Evolutionary conservation across 2,113 vertebrate genomes (phyloP).

Genomic region (Pimephales promelas): DNA sequence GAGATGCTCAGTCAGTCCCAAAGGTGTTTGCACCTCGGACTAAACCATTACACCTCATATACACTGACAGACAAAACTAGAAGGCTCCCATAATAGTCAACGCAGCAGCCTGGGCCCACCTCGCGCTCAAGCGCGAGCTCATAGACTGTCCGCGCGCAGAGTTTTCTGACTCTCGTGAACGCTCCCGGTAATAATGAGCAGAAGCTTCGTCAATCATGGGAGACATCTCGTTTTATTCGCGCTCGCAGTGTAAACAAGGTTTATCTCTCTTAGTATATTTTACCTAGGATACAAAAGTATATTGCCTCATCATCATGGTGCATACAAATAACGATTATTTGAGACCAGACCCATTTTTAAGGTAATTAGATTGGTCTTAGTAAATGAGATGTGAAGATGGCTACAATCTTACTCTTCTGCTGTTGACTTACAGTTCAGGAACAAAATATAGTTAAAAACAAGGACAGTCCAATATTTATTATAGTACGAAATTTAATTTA

Average conservation of each 20-base stretch:
- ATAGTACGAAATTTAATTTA: too few species aligned
- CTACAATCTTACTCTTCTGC: too few species aligned
- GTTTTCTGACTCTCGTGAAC: neutral
- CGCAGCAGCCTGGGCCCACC: neutral
- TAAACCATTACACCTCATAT: conserved; percentile 23
- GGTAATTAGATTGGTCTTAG: too few species aligned
- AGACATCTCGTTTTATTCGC: neutral
- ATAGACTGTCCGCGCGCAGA: neutral
- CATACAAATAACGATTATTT: neutral
- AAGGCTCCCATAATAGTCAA: neutral
- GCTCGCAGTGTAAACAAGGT: neutral
- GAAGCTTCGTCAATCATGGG: neutral
- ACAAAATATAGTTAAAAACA: neutral
- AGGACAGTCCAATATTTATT: neutral
- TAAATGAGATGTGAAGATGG: too few species aligned
- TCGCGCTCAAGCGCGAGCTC: neutral
- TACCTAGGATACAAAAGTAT: neutral
- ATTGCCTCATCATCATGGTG: neutral
- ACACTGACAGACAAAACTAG: neutral
- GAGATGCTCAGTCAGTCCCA: conserved; percentile 55
- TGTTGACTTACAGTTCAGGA: neutral
- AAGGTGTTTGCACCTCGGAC: conserved; percentile 50
- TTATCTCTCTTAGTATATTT: neutral
- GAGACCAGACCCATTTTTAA: too few species aligned
- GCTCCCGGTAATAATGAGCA: neutral